Base-by-base conservation (phyloP, 2,113 vertebrate species). In the Siphamia tubifer region DNA sequence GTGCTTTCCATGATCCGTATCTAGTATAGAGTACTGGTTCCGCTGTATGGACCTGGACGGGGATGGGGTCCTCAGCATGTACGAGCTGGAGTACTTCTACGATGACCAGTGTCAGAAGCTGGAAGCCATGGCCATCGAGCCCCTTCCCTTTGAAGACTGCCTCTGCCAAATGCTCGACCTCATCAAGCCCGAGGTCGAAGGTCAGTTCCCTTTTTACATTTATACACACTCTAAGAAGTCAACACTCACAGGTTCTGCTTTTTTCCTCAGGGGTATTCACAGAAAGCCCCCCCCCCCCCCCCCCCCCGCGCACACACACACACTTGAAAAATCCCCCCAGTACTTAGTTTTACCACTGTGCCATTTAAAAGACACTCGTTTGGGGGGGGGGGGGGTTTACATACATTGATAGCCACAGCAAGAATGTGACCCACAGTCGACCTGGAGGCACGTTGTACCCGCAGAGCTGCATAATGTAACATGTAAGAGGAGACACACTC, bases 11-110 rank as follows among this genome's bases (percentile, higher is more conserved):
- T 23, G n/a, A 6, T 28, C 57, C 47, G 40, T 16, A 3, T 77
- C 38, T 90, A 98, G 97, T 85, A 96, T 98, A 60, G 97, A 98
- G 87, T 99, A 99, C 87, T 99, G 97, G 97, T 99, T 99, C 90
- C 97, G 97, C 79, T 98, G 96, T 73, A 97, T 99, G 97, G 97
- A 98, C 81, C 83, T 99, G 56, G 96, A 99, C 23, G 97, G 97
- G 1, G 97, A 99, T 25, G 97, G 97, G 0, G 91, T 89, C 34
- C 86, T 99, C 58, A 97, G 96, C 66, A 95, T 98, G 94, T 98
- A 96, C 31, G 97, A 99, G 86, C 76, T 99, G 60, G 93, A 98
- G 79, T 94, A 93, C 69, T 98, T 99, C 89, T 99, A 99, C 24
- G 95, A 98, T 85, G 97, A 98, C 67, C 97, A 99, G 80, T 93